A percentile compares a stretch with the other conserved stretches of the same genome.
Conservation (phyloP, 2,797 vertebrate species). For the Dromococcyx pavoninus region DNA sequence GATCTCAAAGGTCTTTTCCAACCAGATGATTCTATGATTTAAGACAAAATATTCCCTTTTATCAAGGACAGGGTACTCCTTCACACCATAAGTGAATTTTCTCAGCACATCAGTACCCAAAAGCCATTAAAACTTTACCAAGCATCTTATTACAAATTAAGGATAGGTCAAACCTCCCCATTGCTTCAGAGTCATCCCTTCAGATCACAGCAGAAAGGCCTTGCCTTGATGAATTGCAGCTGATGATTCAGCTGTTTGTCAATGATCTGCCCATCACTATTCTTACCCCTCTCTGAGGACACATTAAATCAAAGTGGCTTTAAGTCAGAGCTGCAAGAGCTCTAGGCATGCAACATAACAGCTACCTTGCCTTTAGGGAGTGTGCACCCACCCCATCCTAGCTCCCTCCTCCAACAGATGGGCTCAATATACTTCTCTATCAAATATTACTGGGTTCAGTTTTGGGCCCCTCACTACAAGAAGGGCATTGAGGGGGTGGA, state of each 20-base stretch:
- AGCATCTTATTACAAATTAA: background rate
- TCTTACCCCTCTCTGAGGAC: background rate
- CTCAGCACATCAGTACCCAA: background rate
- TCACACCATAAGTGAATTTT: fast-evolving
- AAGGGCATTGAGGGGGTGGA: too few species aligned
- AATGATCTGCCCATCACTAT: background rate
- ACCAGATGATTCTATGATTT: too few species aligned
- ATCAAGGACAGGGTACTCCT: background rate
- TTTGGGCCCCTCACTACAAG: too few species aligned
- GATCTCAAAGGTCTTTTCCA: too few species aligned
- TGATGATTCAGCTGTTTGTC: background rate
- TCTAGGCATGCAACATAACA: fast-evolving
- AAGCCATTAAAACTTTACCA: background rate
- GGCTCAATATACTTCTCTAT: background rate
- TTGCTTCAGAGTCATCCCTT: background rate
- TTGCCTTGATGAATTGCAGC: background rate
- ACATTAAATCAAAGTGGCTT: background rate
- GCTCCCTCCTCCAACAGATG: background rate
- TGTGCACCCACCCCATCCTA: fast-evolving
- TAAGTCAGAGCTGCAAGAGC: background rate
- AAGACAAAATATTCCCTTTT: background rate
- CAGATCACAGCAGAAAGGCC: background rate
- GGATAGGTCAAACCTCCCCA: background rate
- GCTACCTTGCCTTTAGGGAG: background rate
- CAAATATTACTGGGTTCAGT: too few species aligned